phyloP scores from a whole-genome alignment of 1,140 invertebrate species.

The Branchinecta lynchi region DNA sequence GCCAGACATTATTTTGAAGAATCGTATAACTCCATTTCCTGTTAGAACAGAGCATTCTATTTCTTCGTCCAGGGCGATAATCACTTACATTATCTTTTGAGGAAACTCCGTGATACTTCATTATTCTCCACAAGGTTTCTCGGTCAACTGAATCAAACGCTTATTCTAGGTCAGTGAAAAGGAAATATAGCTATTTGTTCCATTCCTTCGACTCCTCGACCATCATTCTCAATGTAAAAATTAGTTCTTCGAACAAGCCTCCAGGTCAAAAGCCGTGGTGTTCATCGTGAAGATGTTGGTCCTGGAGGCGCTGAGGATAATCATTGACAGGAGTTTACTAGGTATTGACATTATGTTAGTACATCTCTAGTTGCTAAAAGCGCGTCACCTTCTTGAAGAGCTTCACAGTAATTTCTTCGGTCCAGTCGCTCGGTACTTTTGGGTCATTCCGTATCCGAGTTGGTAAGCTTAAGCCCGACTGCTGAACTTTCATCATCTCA shows the following conservation, averaged over 20 bases:
- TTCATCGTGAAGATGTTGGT: slow-evolving; percentile 5
- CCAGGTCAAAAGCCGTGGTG: background rate
- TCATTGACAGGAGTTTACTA: background rate
- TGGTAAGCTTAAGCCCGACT: background rate
- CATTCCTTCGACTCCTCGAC: background rate
- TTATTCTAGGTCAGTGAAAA: background rate
- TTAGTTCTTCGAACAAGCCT: background rate
- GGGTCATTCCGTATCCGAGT: background rate
- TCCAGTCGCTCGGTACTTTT: background rate
- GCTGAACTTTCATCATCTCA: background rate
- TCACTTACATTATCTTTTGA: background rate
- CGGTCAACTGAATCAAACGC: background rate
- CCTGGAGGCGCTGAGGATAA: background rate
- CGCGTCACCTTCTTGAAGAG: background rate
- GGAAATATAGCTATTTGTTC: background rate
- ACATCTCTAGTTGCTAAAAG: background rate
- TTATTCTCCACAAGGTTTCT: background rate
- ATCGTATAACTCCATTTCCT: background rate
- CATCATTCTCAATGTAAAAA: slow-evolving; percentile 4
- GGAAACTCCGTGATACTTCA: background rate
- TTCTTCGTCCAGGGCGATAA: background rate
- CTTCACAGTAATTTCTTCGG: background rate
- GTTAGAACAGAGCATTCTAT: background rate
- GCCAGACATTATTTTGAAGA: slow-evolving; percentile 6
- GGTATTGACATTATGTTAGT: slow-evolving; percentile 2